These are phyloP conservation scores for Acridotheres tristis DNA, from an alignment of 2,797 vertebrate species.

Conservation along the genomic window DNA sequence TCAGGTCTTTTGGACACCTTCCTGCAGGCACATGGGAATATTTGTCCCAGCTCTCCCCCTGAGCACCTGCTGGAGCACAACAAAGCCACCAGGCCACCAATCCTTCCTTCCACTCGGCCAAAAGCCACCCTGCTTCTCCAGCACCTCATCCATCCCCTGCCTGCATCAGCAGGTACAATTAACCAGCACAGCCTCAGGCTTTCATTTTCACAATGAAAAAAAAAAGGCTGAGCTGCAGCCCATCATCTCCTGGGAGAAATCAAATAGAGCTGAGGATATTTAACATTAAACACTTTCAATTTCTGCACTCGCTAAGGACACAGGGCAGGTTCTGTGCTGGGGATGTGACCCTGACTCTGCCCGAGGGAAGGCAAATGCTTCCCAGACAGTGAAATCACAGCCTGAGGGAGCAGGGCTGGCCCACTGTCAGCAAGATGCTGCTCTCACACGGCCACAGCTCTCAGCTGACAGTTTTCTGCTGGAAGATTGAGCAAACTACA, in stretches of 20 bases:
- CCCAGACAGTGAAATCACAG: background rate
- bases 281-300: background rate
- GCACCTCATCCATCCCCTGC: background rate
- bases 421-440: background rate
- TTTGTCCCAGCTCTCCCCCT: background rate
- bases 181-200: background rate
- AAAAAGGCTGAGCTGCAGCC: background rate
- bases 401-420: background rate
- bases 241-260: background rate
- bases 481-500: background rate
- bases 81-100: background rate
- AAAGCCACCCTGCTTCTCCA: background rate
- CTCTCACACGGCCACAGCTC: background rate
- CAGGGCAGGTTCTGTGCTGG: background rate
- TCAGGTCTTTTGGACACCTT: background rate
- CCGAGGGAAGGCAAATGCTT: background rate
- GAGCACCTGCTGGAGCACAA: background rate
- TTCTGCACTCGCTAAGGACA: background rate
- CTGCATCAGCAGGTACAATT: background rate
- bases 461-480: background rate
- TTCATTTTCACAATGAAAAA: background rate
- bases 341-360: background rate
- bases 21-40: background rate
- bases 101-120: background rate
- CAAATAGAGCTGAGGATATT: background rate